Percentiles rank a stretch among this genome's conserved stretches.
Conservation (phyloP, 2,888 invertebrate genomes). For the Hydrotaea diabolus region DNA sequence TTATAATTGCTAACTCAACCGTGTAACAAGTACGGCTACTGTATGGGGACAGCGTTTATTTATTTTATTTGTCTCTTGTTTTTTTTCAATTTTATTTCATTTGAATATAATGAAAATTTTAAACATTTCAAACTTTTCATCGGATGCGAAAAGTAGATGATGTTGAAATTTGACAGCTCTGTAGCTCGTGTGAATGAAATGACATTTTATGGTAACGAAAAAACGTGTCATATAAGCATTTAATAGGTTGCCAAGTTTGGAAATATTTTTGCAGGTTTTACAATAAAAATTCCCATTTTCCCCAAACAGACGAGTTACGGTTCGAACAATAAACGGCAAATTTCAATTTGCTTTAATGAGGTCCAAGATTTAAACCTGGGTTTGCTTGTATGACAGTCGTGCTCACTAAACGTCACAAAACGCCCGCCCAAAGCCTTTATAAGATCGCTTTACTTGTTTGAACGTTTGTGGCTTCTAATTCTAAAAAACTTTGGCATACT, state of each 20-base stretch:
- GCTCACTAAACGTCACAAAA: no score
- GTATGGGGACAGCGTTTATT: slow-evolving; percentile 20
- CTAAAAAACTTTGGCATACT: no score
- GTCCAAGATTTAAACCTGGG: no score
- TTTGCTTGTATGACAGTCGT: no score
- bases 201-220: background rate
- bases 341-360: no score
- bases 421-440: no score
- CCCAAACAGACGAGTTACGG: no score
- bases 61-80: background rate
- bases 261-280: background rate
- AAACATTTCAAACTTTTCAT: background rate
- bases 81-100: background rate
- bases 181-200: slow-evolving; percentile 3
- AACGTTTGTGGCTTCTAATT: no score
- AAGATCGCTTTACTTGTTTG: no score
- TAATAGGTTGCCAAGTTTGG: background rate
- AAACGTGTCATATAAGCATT: background rate
- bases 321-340: background rate
- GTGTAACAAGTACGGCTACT: slow-evolving; percentile 51
- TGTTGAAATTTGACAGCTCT: slow-evolving; percentile 18
- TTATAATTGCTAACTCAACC: slow-evolving; percentile 63
- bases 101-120: background rate
- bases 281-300: no score
- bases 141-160: background rate